These are phyloP conservation scores for Archivesica marissinica DNA, from an alignment of 1,140 invertebrate species.

Conservation along the genomic window DNA sequence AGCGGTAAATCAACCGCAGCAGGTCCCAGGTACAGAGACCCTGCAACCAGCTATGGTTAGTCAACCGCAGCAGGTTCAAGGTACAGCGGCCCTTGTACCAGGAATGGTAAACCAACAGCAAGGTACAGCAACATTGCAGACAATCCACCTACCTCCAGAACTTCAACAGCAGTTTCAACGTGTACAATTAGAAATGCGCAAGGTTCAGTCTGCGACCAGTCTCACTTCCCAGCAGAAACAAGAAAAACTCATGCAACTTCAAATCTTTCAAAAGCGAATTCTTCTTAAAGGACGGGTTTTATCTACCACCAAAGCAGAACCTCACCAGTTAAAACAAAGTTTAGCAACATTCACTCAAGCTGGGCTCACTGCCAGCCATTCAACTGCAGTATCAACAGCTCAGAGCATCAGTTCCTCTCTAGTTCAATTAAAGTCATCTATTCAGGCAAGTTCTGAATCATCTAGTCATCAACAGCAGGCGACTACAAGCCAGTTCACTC, in stretches of 20 bases:
- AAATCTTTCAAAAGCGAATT: slow-evolving; percentile 61
- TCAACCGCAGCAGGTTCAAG: too few relatives aligned
- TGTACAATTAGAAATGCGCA: slow-evolving; percentile 69
- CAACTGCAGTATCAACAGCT: neutral
- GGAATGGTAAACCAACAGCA: neutral
- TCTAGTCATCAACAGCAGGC: slow-evolving; percentile 19
- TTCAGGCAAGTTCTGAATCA: neutral
- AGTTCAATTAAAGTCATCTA: neutral
- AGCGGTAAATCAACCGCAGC: too few relatives aligned
- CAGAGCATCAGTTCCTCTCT: neutral
- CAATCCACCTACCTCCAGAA: slow-evolving; percentile 66
- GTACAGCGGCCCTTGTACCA: too few relatives aligned
- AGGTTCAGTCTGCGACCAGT: slow-evolving; percentile 60
- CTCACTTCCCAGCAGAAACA: slow-evolving; percentile 65
- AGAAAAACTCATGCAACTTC: slow-evolving; percentile 53
- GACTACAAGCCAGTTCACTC: slow-evolving; percentile 1
- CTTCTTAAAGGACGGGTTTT: slow-evolving; percentile 62
- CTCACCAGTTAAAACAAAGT: slow-evolving; percentile 1
- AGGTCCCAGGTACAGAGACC: too few relatives aligned
- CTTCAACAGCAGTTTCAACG: slow-evolving; percentile 59
- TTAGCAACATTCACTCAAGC: neutral
- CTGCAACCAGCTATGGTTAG: too few relatives aligned
- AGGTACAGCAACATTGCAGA: slow-evolving; percentile 51
- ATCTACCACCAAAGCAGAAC: slow-evolving; percentile 38
- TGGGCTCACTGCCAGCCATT: neutral